A percentile compares a stretch with the other conserved stretches of the same genome.
These are phyloP conservation scores for Machimus rusticus DNA, from an alignment of 2,888 invertebrate species.

Conservation along the genomic window DNA sequence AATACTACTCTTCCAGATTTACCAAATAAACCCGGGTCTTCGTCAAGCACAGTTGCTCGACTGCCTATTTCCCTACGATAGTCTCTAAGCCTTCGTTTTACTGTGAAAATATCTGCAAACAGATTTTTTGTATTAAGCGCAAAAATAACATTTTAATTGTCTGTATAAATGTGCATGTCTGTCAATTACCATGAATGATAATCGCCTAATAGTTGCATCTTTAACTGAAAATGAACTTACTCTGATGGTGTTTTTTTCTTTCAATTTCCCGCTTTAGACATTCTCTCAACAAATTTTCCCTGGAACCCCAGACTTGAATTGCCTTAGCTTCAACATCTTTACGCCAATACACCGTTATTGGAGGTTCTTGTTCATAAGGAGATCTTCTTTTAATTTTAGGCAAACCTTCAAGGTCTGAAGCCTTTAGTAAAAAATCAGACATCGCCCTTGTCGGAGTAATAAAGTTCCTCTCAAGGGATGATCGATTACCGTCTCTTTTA, in stretches of 20 bases:
- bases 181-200: background rate
- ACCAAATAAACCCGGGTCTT: constrained; percentile 71
- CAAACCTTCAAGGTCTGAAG: constrained; percentile 82
- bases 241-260: constrained; percentile 84
- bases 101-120: constrained; percentile 81
- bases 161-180: background rate
- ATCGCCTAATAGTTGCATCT: background rate
- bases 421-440: constrained; percentile 89
- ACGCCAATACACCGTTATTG: constrained; percentile 92
- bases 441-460: constrained; percentile 92
- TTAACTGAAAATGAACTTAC: constrained; percentile 61
- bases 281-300: constrained; percentile 81
- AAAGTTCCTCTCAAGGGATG: constrained; percentile 85
- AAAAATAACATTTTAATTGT: background rate
- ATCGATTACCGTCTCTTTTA: constrained; percentile 47
- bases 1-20: constrained; percentile 90
- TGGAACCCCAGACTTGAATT: constrained; percentile 84
- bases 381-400: constrained; percentile 90
- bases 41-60: constrained; percentile 67
- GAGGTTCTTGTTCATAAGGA: constrained; percentile 91
- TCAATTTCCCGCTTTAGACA: constrained; percentile 79
- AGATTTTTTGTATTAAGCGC: background rate
- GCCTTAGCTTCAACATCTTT: constrained; percentile 93
- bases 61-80: constrained; percentile 82
- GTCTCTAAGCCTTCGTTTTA: constrained; percentile 82